Evolutionary conservation across 2,888 invertebrate species (phyloP).

Genomic region (Cabera pusaria): DNA sequence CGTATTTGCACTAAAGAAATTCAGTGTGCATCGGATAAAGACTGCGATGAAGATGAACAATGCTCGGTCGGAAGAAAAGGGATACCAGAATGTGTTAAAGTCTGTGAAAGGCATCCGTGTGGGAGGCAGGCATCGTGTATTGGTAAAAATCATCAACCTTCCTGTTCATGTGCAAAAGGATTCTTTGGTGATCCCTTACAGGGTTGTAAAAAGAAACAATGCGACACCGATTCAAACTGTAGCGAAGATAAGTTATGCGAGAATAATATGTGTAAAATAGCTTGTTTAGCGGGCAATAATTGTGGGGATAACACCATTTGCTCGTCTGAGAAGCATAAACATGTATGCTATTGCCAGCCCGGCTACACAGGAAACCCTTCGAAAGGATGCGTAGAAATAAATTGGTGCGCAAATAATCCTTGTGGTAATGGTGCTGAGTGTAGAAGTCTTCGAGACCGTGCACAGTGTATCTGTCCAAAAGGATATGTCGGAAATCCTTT

Average conservation of each 20-base stretch:
- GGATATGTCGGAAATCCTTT: conserved; percentile 94
- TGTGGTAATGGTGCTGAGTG: conserved; percentile 93
- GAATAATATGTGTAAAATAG: conserved; percentile 92
- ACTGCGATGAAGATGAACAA: conserved; percentile 89
- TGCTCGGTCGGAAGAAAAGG: conserved; percentile 88
- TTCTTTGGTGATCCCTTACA: conserved; percentile 92
- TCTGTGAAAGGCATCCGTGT: conserved; percentile 89
- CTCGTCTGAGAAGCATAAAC: conserved; percentile 91
- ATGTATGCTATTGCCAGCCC: conserved; percentile 91
- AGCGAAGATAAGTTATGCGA: conserved; percentile 93
- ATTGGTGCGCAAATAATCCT: conserved; percentile 90
- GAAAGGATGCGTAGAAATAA: conserved; percentile 87
- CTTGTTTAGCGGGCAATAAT: conserved; percentile 91
- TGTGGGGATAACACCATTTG: conserved; percentile 94
- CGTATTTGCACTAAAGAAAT: conserved; percentile 93
- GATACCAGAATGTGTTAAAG: conserved; percentile 89
- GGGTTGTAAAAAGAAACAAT: conserved; percentile 92
- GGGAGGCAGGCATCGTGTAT: conserved; percentile 92
- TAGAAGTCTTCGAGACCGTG: conserved; percentile 90
- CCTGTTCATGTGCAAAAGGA: conserved; percentile 90
- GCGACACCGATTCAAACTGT: conserved; percentile 87
- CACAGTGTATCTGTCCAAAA: conserved; percentile 90
- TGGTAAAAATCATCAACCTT: conserved; percentile 87
- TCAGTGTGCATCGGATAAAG: conserved; percentile 87
- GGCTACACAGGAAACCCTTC: conserved; percentile 92